Base-by-base conservation (phyloP, 2,113 vertebrate species). In the Callorhinus ursinus region DNA sequence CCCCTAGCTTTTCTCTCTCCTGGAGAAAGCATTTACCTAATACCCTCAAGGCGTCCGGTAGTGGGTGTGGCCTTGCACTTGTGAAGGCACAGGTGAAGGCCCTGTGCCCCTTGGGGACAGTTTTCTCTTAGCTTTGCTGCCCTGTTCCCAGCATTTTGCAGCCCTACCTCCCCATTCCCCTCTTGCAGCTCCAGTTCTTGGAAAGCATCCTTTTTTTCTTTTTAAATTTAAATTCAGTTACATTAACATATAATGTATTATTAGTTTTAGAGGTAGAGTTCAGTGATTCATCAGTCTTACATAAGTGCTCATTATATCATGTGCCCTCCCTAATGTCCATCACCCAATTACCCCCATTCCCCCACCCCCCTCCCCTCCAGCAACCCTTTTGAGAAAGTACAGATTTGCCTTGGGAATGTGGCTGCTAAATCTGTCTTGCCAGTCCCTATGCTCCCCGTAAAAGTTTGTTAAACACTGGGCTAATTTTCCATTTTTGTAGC, bases 341-440 rank as follows among this genome's bases (percentile, higher is more conserved):
- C 14, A 51, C 61, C 61, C 61, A 63, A 28, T 65, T 65, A 15
- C 13, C 26, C 61, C 61, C 13, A 28, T 13, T 31, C 12, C 12
- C 5, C 63, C 31, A 65, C 63, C 28, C 28, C 31, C 63, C 28
- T 31, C 13, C 63, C 63, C 5, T 65, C 63, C 63, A 65, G 28
- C 28, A 65, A 33, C 63, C 63, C 31, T 63, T 63, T 63, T 42
- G 21, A 93, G 28, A 81, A 95, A 76, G 61, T 81, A 19, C 57
- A 89, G 49, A 88, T 94, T 74, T 89, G n/a, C 71, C 61, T 65
- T 87, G 77, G 92, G 74, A 96, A 74, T 28, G n/a, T 79, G 69
- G 21, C 59, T 46, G 46, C 33, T 72, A 42, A 39, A 53, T 96
- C 65, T 86, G 69, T 51, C 31, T 71, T 87, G 5, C 39, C 31